These are phyloP conservation scores for Drymodes brunneopygia DNA, from an alignment of 2,113 vertebrate genomes.

Conservation along the genomic window DNA sequence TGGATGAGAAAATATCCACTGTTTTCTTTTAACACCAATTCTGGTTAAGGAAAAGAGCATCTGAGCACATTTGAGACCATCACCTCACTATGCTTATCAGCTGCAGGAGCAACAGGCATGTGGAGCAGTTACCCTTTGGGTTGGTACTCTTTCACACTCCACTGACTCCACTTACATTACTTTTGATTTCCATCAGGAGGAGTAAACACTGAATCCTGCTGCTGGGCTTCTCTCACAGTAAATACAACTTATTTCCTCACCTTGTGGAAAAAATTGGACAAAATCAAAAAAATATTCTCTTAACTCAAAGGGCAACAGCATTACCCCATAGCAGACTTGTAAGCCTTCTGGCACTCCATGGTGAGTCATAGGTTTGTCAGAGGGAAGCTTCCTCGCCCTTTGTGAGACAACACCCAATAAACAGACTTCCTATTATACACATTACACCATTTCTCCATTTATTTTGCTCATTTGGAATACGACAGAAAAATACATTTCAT, in stretches of 20 bases:
- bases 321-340: background rate
- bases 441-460: background rate
- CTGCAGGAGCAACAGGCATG: background rate
- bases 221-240: background rate
- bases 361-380: background rate
- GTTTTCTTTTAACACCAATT: background rate
- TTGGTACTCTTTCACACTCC: background rate
- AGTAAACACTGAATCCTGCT: background rate
- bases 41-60: background rate
- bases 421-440: background rate
- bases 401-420: background rate
- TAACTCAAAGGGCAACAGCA: background rate
- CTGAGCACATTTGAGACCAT: background rate
- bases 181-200: background rate
- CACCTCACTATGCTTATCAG: background rate
- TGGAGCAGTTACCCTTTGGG: background rate
- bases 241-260: background rate
- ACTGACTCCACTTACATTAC: background rate
- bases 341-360: background rate
- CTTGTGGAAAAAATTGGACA: background rate
- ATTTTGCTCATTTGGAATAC: background rate
- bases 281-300: background rate
- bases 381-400: background rate
- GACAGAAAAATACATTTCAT: background rate
- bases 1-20: background rate